phyloP scores from a whole-genome alignment of 2,888 invertebrate species.

The Darwinula stevensoni region DNA sequence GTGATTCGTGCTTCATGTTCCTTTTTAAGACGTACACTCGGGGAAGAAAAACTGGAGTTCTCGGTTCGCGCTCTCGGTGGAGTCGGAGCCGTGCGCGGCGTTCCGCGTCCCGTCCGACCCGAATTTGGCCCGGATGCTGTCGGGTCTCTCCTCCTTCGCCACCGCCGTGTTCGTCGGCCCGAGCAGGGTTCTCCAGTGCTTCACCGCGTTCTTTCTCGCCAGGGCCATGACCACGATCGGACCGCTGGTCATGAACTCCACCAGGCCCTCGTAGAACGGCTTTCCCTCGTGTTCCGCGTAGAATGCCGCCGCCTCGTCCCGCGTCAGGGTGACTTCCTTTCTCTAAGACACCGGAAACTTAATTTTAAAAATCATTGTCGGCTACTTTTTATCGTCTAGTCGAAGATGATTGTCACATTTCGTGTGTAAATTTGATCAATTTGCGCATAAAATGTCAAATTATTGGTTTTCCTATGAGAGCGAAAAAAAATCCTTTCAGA shows the following conservation, averaged over 20 bases:
- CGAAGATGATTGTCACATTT: too few relatives aligned
- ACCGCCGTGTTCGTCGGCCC: constrained; percentile 31
- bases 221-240: constrained; percentile 35
- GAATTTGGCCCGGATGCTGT: constrained; percentile 35
- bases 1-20: too few relatives aligned
- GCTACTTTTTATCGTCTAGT: too few relatives aligned
- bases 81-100: constrained; percentile 47
- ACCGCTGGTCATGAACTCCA: constrained; percentile 46
- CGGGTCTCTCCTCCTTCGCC: constrained; percentile 36
- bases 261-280: constrained; percentile 39
- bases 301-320: constrained; percentile 60
- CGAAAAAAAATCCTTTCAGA: too few relatives aligned
- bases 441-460: too few relatives aligned
- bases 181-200: constrained; percentile 36
- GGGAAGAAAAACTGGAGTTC: constrained; percentile 76
- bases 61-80: constrained; percentile 28
- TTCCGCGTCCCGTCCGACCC: constrained; percentile 34
- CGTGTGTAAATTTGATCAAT: too few relatives aligned
- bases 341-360: too few relatives aligned
- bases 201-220: constrained; percentile 33
- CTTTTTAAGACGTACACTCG: too few relatives aligned
- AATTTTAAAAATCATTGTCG: too few relatives aligned
- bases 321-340: constrained; percentile 35
- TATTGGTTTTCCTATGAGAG: too few relatives aligned
- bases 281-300: constrained; percentile 42